Percentiles rank a stretch among this genome's conserved stretches.
phyloP scores from a whole-genome alignment of 2,888 invertebrate genomes.

The Clunio marinus region DNA sequence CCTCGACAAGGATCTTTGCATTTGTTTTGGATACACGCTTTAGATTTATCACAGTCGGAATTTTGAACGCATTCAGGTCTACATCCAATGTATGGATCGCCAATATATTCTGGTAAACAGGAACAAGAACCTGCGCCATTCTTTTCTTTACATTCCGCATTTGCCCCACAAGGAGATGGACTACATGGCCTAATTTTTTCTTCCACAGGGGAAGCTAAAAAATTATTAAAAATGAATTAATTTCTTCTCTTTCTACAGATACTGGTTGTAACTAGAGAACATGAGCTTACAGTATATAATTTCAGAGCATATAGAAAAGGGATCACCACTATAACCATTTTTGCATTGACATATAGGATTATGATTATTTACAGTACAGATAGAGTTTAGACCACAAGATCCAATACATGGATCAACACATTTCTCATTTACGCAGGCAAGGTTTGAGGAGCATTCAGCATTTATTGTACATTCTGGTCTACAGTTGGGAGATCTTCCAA shows the following conservation, averaged over 20 bases:
- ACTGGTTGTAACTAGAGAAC: neutral
- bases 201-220: slow-evolving; percentile 47
- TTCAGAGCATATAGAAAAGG: slow-evolving; percentile 45
- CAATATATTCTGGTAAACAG: slow-evolving; percentile 69
- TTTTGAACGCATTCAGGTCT: slow-evolving; percentile 78
- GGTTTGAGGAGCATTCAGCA: slow-evolving; percentile 74
- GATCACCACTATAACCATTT: slow-evolving; percentile 72
- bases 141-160: slow-evolving; percentile 70
- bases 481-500: slow-evolving; percentile 75
- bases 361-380: slow-evolving; percentile 73
- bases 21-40: slow-evolving; percentile 72
- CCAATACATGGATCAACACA: slow-evolving; percentile 78
- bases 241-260: neutral
- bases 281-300: slow-evolving; percentile 13
- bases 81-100: slow-evolving; percentile 74
- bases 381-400: slow-evolving; percentile 68
- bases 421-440: slow-evolving; percentile 74
- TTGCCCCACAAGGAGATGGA: slow-evolving; percentile 74
- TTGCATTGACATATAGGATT: slow-evolving; percentile 72
- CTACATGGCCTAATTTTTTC: slow-evolving; percentile 60
- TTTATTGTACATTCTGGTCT: slow-evolving; percentile 79
- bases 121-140: slow-evolving; percentile 72
- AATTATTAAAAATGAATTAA: slow-evolving; percentile 13
- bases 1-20: slow-evolving; percentile 75
- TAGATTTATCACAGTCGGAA: slow-evolving; percentile 66